These are phyloP conservation scores for Machimus atricapillus DNA, from an alignment of 2,888 invertebrate species.

Conservation along the genomic window DNA sequence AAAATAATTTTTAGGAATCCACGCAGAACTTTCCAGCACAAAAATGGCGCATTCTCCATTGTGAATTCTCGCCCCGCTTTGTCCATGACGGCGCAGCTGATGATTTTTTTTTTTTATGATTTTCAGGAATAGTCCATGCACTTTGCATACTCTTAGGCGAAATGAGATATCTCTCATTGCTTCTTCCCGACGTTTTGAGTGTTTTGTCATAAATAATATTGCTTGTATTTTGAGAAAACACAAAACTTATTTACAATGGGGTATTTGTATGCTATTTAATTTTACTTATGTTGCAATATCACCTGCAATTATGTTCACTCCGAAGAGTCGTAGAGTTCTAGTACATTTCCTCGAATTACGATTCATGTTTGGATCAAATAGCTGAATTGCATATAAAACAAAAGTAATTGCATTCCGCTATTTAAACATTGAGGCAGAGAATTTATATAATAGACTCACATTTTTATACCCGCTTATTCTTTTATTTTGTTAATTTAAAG, in stretches of 20 bases:
- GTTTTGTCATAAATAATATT: not conserved
- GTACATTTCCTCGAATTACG: not conserved
- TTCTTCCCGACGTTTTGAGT: not conserved
- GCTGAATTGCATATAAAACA: too few relatives aligned
- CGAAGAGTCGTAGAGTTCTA: not conserved
- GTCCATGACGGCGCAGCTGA: not conserved
- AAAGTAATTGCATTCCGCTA: too few relatives aligned
- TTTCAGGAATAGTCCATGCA: not conserved
- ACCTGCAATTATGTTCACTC: too few relatives aligned
- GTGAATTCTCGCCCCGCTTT: too few relatives aligned
- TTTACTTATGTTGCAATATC: too few relatives aligned
- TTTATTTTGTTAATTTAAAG: too few relatives aligned
- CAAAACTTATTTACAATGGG: not conserved
- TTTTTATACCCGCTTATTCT: too few relatives aligned
- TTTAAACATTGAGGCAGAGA: too few relatives aligned
- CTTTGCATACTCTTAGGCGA: not conserved
- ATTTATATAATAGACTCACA: too few relatives aligned
- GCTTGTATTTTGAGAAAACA: not conserved
- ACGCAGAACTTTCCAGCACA: not conserved
- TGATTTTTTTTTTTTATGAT: not conserved
- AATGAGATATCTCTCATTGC: not conserved
- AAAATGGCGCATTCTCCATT: not conserved
- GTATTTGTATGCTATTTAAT: not conserved
- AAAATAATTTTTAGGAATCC: too few relatives aligned
- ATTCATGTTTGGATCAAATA: too few relatives aligned